Evolutionary conservation across 2,888 invertebrate genomes (phyloP).

Genomic region (Diarsia mendica): DNA sequence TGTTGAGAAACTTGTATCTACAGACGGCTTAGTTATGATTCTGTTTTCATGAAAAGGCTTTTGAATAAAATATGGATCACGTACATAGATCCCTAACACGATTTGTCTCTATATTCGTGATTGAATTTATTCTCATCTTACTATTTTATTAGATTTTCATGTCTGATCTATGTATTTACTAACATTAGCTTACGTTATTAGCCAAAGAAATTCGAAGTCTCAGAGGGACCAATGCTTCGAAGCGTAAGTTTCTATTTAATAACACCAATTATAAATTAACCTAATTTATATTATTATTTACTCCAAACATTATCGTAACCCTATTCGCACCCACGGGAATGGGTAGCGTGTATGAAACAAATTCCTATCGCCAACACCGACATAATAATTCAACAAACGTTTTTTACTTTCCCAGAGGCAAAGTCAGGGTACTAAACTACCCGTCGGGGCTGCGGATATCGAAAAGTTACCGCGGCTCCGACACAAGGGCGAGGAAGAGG

Average conservation of each 20-base stretch:
- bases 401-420: constrained; percentile 47
- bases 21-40: constrained; percentile 13
- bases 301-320: constrained; percentile 36
- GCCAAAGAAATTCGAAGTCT: neutral
- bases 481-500: no score
- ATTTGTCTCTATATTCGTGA: constrained; percentile 19
- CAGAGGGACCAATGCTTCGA: neutral
- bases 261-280: constrained; percentile 45
- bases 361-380: constrained; percentile 41
- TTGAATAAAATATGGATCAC: constrained; percentile 6
- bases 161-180: neutral
- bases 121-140: constrained; percentile 4
- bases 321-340: constrained; percentile 29
- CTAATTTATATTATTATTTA: constrained; percentile 43
- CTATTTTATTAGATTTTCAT: neutral
- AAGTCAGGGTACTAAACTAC: constrained; percentile 23
- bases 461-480: no score
- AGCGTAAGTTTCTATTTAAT: constrained; percentile 21
- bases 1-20: neutral
- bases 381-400: constrained; percentile 48
- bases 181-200: neutral
- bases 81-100: constrained; percentile 6
- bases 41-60: constrained; percentile 12
- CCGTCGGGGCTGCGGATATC: no score
- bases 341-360: constrained; percentile 49